Percentiles rank a stretch among this genome's conserved stretches.
These are phyloP conservation scores for Castor canadensis DNA, from an alignment of 2,113 vertebrate genomes.

Conservation along the genomic window DNA sequence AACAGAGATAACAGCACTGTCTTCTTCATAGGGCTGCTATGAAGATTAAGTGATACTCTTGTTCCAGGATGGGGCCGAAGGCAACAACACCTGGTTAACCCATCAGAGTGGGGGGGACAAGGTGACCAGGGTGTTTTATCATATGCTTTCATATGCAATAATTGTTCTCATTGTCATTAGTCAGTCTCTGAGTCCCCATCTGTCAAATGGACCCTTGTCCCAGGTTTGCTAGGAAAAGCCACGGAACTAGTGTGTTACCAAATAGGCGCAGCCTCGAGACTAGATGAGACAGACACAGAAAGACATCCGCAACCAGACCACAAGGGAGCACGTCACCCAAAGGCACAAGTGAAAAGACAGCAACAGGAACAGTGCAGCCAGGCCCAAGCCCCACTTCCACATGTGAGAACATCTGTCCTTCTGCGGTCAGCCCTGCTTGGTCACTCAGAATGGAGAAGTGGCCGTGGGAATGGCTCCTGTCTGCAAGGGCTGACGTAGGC, in stretches of 20 bases:
- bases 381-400: slow-evolving; percentile 45
- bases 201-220: neutral
- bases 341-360: neutral
- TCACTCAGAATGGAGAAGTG: slow-evolving; percentile 55
- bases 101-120: too few relatives aligned
- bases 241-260: neutral
- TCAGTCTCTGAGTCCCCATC: neutral
- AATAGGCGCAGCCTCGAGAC: neutral
- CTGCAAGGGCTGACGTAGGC: neutral
- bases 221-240: neutral
- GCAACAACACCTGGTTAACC: too few relatives aligned
- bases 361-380: neutral
- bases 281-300: neutral
- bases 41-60: neutral
- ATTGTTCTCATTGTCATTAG: accelerated
- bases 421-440: slow-evolving; percentile 28
- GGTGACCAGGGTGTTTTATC: too few relatives aligned
- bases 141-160: accelerated
- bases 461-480: neutral
- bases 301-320: neutral
- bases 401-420: slow-evolving; percentile 48
- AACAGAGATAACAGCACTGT: neutral
- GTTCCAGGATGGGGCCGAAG: too few relatives aligned
- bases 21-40: neutral
- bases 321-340: neutral